Conservation (phyloP, 2,888 invertebrate genomes). For the Agrochola macilenta region DNA sequence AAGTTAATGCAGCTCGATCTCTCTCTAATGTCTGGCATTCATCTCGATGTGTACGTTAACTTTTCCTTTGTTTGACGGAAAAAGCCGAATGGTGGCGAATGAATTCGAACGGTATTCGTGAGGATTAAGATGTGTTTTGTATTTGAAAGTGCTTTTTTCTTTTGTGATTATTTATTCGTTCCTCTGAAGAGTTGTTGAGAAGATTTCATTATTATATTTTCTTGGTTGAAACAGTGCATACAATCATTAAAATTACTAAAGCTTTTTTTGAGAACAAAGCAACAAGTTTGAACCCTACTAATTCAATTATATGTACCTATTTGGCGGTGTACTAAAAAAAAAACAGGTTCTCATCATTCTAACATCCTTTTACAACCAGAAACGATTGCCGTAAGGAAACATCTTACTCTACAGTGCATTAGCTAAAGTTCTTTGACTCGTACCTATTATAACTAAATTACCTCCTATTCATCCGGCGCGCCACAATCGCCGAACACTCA, state of each 20-base stretch:
- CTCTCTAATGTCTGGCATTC: conserved; percentile 58
- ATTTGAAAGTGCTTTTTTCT: neutral
- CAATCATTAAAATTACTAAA: neutral
- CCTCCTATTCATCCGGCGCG: conserved; percentile 47
- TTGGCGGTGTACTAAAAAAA: neutral
- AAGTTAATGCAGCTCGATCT: conserved; percentile 64
- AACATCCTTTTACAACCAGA: conserved; percentile 4
- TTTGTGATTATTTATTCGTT: neutral
- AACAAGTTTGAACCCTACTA: neutral
- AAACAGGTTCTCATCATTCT: neutral
- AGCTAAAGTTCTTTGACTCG: conserved; percentile 56
- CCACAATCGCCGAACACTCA: conserved; percentile 40
- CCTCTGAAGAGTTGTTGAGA: neutral
- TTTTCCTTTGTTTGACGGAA: conserved; percentile 52
- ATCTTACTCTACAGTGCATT: conserved; percentile 15
- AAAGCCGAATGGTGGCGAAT: conserved; percentile 28
- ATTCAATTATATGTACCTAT: neutral
- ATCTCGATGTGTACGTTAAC: conserved; percentile 44
- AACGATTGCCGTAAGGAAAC: neutral
- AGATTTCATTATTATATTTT: neutral
- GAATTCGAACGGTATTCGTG: conserved; percentile 12
- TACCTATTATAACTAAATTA: conserved; percentile 54
- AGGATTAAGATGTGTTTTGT: neutral
- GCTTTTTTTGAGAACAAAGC: neutral
- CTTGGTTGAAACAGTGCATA: neutral